Evolutionary conservation across 2,888 invertebrate species (phyloP), one percentile per base, ranked within the genome.

Genomic region (Hirtodrosophila histrioides): DNA sequence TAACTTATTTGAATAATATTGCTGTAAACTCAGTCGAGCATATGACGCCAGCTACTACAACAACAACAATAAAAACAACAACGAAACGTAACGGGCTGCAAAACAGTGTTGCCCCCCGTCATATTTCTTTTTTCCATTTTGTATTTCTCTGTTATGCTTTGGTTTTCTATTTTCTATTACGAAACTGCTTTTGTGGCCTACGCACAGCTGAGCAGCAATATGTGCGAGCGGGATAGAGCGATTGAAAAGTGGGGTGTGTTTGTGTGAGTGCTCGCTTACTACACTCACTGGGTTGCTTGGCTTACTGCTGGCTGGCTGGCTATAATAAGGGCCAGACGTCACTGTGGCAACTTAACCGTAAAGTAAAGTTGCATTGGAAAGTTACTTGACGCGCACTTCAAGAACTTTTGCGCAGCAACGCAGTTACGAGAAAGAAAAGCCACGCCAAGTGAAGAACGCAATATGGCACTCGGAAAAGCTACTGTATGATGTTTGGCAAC

Each of bases 21-120:
- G 35, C 12, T 78, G 67, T 63, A 80, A 70, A 69, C 48, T 64
- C 87, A 84, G 74, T 74, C 62, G 81, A 86, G 81, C 80, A 80
- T 86, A 75, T 67, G 55, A 68, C 62, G 79, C 50, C 45, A 27
- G 27, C 27, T 27, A 27, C 27, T 2, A 27, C 27, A 27, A 4
- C 4, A 2, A 27, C 27, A 70, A 58, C 57, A 55, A 53, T 51
- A 62, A 61, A 60, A 51, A 48, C 50, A 17, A 17, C 17, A 17
- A 17, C 17, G 17, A 17, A 58, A 76, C 35, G 62, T 76, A 71
- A 76, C 74, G 66, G 53, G 37, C 53, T 51, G 33, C 27, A 11
- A 23, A 75, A 75, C 55, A 69, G 69, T 61, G 62, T 62, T 82
- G 67, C 76, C 70, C 60, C 5, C 27, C 63, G 62, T 58, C 57